Conservation (phyloP, 2,888 invertebrate species). For the Eubasilissa splendida region DNA sequence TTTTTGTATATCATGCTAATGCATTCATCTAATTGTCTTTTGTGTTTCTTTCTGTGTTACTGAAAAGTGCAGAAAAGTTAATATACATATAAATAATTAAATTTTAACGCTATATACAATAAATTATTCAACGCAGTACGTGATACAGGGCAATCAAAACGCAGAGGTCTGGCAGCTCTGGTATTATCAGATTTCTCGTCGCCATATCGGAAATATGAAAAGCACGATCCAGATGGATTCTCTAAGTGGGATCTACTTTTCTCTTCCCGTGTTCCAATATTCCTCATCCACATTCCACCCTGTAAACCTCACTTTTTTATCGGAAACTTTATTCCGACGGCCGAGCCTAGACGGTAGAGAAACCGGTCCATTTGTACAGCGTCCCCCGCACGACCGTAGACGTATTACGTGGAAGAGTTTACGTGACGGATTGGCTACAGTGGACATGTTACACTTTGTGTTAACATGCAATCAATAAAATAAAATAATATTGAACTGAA, state of each 20-base stretch:
- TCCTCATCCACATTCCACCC: conserved; percentile 3
- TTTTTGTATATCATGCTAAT: too few species aligned
- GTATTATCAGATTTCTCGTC: conserved; percentile 23
- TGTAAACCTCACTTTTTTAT: conserved; percentile 6
- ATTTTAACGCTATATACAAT: too few species aligned
- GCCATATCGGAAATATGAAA: conserved; percentile 39
- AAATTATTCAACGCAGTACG: too few species aligned
- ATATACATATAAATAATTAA: too few species aligned
- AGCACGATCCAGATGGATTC: conserved; percentile 41
- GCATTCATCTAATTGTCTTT: too few species aligned
- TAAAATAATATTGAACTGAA: too few species aligned
- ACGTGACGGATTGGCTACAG: too few species aligned
- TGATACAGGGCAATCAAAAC: neutral
- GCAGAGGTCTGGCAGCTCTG: neutral
- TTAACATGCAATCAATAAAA: too few species aligned
- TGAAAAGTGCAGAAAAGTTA: too few species aligned
- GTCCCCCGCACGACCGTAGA: neutral
- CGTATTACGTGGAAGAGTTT: neutral
- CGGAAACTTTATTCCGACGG: conserved; percentile 9
- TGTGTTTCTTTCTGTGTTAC: too few species aligned
- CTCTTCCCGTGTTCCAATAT: neutral
- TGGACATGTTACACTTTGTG: too few species aligned
- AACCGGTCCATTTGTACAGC: conserved; percentile 1
- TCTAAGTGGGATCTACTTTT: conserved; percentile 24
- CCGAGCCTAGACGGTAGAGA: neutral